Evolutionary conservation across 2,888 invertebrate genomes (phyloP).

Genomic region (Eristalis tenax): DNA sequence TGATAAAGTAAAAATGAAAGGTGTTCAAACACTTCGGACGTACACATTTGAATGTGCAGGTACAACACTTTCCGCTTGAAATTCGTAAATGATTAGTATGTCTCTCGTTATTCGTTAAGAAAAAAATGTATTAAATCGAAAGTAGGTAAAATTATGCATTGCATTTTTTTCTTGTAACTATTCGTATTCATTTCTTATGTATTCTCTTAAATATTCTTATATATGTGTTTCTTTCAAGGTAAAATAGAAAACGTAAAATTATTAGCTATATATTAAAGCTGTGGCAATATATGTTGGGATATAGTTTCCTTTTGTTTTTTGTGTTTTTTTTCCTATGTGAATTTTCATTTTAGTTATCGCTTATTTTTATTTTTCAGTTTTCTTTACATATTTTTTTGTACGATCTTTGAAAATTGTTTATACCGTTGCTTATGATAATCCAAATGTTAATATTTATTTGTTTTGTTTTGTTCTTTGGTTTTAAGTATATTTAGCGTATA

Average conservation of each 20-base stretch:
- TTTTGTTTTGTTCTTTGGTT: conserved; percentile 32
- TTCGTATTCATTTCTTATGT: conserved; percentile 38
- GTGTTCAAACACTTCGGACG: neutral
- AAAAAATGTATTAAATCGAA: conserved; percentile 21
- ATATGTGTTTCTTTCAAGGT: conserved; percentile 43
- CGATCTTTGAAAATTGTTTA: conserved; percentile 55
- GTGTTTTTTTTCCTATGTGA: conserved; percentile 22
- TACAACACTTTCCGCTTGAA: conserved; percentile 40
- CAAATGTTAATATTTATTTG: conserved; percentile 41
- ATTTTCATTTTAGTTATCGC: conserved; percentile 25
- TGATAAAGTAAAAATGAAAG: neutral
- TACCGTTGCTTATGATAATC: conserved; percentile 57
- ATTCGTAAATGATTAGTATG: conserved; percentile 1
- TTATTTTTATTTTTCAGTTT: conserved; percentile 41
- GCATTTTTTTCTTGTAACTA: conserved; percentile 46
- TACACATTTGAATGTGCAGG: conserved; percentile 36
- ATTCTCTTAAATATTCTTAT: conserved; percentile 36
- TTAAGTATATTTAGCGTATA: conserved; percentile 59
- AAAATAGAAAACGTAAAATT: conserved; percentile 58
- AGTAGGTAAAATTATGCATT: conserved; percentile 14
- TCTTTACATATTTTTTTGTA: conserved; percentile 67
- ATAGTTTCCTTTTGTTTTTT: conserved; percentile 40
- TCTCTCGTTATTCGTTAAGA: neutral
- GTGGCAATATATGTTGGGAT: conserved; percentile 67
- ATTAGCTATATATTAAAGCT: conserved; percentile 67